phyloP scores from a whole-genome alignment of 2,797 vertebrate species.

The Leuciscus waleckii region DNA sequence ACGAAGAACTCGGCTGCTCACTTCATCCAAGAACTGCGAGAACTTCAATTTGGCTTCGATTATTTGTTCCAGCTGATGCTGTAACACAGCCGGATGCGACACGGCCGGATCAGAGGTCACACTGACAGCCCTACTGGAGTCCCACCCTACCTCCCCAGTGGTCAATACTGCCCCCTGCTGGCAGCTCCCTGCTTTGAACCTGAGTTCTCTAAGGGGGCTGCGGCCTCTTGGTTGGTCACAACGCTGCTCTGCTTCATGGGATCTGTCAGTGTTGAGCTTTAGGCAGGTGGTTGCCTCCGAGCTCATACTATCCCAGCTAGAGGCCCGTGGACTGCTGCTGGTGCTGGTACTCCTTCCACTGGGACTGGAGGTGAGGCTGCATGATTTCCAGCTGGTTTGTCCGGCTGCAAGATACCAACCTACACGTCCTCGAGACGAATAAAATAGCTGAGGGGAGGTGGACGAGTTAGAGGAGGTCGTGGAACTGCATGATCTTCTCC shows the following conservation, averaged over 20 bases:
- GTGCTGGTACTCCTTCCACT: constrained; percentile 24
- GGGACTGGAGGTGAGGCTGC: constrained; percentile 56
- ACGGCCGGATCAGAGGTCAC: constrained; percentile 47
- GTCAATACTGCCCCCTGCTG: constrained; percentile 61
- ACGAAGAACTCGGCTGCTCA: constrained; percentile 82
- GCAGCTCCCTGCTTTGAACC: not conserved
- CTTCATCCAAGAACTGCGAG: constrained; percentile 89
- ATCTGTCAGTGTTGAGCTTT: constrained; percentile 11
- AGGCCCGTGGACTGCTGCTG: constrained; percentile 15
- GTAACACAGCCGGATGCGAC: constrained; percentile 60
- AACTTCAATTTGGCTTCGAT: constrained; percentile 83
- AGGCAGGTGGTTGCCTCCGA: constrained; percentile 39
- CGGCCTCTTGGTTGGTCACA: not conserved
- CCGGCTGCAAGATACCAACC: constrained; percentile 23
- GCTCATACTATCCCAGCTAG: constrained; percentile 19
- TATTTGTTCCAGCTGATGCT: constrained; percentile 70
- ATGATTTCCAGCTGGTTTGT: constrained; percentile 47
- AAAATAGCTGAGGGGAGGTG: not conserved
- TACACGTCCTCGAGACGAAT: not conserved
- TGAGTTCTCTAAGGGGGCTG: not conserved
- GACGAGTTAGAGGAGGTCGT: constrained; percentile 37
- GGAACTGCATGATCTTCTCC: constrained; percentile 16
- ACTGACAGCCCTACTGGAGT: constrained; percentile 59
- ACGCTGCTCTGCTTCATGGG: not conserved
- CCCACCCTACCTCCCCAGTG: constrained; percentile 42